Evolutionary conservation across 2,797 vertebrate species (phyloP), one percentile per base, ranked within the genome.

Genomic region (Neopelma chrysocephalum): DNA sequence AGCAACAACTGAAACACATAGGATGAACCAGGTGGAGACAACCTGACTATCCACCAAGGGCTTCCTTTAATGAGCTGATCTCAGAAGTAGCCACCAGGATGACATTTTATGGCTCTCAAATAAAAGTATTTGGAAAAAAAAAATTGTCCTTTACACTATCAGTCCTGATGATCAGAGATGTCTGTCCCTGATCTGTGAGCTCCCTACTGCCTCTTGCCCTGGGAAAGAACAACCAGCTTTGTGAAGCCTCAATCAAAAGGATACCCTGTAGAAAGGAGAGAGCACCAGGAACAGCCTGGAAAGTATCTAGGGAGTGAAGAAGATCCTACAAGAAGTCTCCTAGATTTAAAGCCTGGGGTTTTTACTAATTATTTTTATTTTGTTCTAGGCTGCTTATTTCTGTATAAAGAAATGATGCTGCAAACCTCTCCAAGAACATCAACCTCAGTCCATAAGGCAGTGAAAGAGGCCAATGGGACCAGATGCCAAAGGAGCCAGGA

Each of bases 381-480:
- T 22, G 42, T 53, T 88, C 38, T 53, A 40, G 42, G 45, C 31
- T 88, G 36, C 32, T 71, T 51, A 40, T 70, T 91, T 84, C 47
- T 84, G 9, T 54, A 43, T 26, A 66, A 87, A 73, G 54, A 88
- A 91, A 89, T 19, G 15, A 79, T 53, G 68, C 60, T 54, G 36
- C 48, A 94, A 80, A 73, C 4, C 22, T 65, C 25, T 31, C 40
- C 11, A 38, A 71, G 71, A 93, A 80, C 75, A 87, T 48, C 69
- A 86, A 38, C 51, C 57, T 38, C 56, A 43, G 36, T 20, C 62
- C 65, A 31, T 43, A 72, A 93, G 32, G 36, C 72, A 69, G 34
- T 82, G 72, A 80, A 93, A 91, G 84, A 77, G 73, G 57, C 71
- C 81, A 57, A 12, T 29, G 82, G 80, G 85, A 94, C 47, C 90